Percentiles rank a stretch among this genome's conserved stretches.
Conservation (phyloP, 2,113 vertebrate species). For the Candoia aspera region DNA sequence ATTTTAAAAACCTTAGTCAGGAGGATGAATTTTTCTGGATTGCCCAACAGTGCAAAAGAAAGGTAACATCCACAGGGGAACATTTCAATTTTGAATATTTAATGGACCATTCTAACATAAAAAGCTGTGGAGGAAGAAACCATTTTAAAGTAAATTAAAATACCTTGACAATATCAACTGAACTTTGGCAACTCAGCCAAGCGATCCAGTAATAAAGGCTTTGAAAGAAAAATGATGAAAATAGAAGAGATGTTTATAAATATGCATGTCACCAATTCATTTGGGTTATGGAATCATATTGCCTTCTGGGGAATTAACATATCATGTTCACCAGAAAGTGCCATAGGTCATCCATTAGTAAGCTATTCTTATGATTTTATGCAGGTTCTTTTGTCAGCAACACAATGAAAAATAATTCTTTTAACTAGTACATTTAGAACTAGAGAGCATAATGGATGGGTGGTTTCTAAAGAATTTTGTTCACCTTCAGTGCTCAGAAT, state of each 20-base stretch:
- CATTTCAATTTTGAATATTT: constrained; percentile 11
- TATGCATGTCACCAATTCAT: background rate
- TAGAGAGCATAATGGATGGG: background rate
- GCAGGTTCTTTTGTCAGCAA: constrained; percentile 7
- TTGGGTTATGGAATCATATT: constrained; percentile 4
- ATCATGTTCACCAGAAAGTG: constrained; percentile 13
- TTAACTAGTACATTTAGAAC: constrained; percentile 5
- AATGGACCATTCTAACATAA: background rate
- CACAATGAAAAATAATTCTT: constrained; percentile 10
- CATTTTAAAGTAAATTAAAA: constrained; percentile 34
- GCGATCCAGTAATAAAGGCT: background rate
- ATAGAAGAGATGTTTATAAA: constrained; percentile 3
- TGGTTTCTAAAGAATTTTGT: background rate
- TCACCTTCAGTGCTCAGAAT: constrained; percentile 4
- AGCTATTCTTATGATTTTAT: constrained; percentile 14
- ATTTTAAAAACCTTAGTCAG: background rate
- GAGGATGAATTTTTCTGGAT: background rate
- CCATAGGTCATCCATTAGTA: constrained; percentile 15
- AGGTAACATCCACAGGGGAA: background rate
- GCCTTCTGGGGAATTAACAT: constrained; percentile 30
- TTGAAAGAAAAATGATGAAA: background rate
- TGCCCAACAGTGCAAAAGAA: background rate
- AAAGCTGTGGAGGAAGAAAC: background rate
- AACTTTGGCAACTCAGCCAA: background rate
- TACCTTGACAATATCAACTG: background rate